Evolutionary conservation across 2,888 invertebrate species (phyloP), one percentile per base, ranked within the genome.

Genomic region (Empis livida): DNA sequence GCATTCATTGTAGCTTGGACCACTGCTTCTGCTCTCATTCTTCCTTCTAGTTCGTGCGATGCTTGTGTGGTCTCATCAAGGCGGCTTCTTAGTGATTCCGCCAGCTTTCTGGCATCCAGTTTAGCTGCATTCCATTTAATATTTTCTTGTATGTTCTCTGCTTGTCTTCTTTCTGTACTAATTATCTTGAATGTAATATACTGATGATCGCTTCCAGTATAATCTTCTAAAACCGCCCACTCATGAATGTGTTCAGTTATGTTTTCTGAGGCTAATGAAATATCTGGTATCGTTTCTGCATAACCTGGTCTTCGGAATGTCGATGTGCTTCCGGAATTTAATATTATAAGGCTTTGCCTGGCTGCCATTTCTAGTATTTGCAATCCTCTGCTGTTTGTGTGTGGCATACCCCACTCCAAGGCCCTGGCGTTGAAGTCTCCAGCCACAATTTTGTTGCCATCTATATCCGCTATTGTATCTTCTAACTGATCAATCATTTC

Each of bases 381-480:
- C 17, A 44, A 38, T 44, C 48, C 44, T 30, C 37, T 42, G 30
- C 38, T 31, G 37, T 41, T 41, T 30, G 42, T 48, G 20, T 17
- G 23, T 23, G 40, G 31, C 46, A 27, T 41, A 35, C 42, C 42
- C 42, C 47, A 44, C 43, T 30, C 32, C 27, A 37, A 44, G 40
- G 49, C 46, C 46, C 42, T 27, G 30, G 42, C 44, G 45, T 47
- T 50, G 46, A 47, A 48, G 44, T 42, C 44, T 14, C 27, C 30
- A 43, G 20, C 47, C 14, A 30, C 44, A 10, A 37, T 23, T n/a
- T 14, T 23, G 39, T 27, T 35, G n/a, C 31, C 37, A 31, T 20
- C 42, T 6, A 40, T 17, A 2, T 42, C 31, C 17, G 37, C 41
- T 30, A 31, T 15, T 42, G 17, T 14, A 23, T 47, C 35, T 42